Base-by-base conservation (phyloP, 2,797 vertebrate genomes). In the Acridotheres tristis region DNA sequence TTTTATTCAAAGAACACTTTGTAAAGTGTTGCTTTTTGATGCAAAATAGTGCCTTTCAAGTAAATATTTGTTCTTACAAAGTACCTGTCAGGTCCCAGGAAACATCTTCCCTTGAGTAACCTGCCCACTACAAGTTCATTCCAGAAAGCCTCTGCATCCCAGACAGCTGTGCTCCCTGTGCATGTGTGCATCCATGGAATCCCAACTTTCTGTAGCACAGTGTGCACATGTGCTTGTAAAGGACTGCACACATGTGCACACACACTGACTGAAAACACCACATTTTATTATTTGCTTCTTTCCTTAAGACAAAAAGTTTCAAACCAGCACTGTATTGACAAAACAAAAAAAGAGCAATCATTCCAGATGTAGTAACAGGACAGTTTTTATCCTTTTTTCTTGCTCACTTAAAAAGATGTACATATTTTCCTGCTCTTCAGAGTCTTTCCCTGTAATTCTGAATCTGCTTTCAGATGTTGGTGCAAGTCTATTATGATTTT, bases 181-280 rank as follows among this genome's bases (percentile, higher is more conserved):
- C 21, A 9, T 7, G 10, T 34, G 11, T 40, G 21, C 25, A 8
- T 25, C 26, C 21, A 61, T 57, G 65, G 13, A 88, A 72, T 30
- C 23, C 16, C 20, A 4, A 4, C 6, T n/a, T 79, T 53, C 54
- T 71, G 34, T 20, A 83, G 34, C 48, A 59, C 16, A 32, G 20
- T 5, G 11, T 42, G n/a, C 12, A 36, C 0, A 0, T 1, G 1
- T 47, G 29, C 29, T 12, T 1, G 23, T 6, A 61, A 20, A 90
- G 32, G 32, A 38, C 0, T 66, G 63, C 27, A 51, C 0, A 3
- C 4, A 13, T 3, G 1, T 30, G 36, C 18, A 50, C 0, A 1
- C 11, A 66, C 8, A 5, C 6, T 15, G 47, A 76, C 21, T 62
- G 48, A 71, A 68, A 74, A 93, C 47, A 5, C 2, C 4, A 3